Conservation (phyloP, 2,888 invertebrate genomes). For the Clepsis dumicolana region DNA sequence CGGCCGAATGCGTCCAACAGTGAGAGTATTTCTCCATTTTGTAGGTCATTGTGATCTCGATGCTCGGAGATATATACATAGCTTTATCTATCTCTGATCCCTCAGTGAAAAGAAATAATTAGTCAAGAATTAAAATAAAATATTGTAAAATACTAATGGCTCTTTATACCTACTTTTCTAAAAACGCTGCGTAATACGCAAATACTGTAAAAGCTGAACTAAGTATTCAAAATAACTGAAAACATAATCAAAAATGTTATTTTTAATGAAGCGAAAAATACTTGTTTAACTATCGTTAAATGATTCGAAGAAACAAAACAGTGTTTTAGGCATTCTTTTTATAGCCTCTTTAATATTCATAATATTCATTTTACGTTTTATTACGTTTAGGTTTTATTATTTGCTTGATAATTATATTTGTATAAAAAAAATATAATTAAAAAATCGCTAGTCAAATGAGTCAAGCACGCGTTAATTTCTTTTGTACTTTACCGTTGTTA, state of each 20-base stretch:
- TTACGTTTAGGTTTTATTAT: not conserved
- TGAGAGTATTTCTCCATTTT: constrained; percentile 77
- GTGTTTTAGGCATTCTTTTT: not conserved
- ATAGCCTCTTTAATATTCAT: not conserved
- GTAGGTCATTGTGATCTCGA: constrained; percentile 75
- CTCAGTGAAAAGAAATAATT: constrained; percentile 63
- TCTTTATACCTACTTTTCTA: no score
- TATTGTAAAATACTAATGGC: not conserved
- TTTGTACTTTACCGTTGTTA: constrained; percentile 75
- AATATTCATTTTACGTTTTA: no score
- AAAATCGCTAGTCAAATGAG: not conserved
- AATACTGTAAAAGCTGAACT: not conserved
- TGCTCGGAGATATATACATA: constrained; percentile 43
- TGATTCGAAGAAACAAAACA: not conserved
- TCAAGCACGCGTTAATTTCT: constrained; percentile 58
- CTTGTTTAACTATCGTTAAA: not conserved
- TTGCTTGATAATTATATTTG: not conserved
- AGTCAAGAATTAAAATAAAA: not conserved
- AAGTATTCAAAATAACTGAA: not conserved
- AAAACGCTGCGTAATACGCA: not conserved
- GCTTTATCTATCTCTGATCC: constrained; percentile 60
- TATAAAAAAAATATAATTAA: no score
- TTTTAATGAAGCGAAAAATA: constrained; percentile 15
- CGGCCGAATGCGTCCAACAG: constrained; percentile 61
- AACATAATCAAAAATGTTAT: not conserved